Conservation (phyloP, 2,888 invertebrate genomes). For the Leptinotarsa rubiginosa region DNA sequence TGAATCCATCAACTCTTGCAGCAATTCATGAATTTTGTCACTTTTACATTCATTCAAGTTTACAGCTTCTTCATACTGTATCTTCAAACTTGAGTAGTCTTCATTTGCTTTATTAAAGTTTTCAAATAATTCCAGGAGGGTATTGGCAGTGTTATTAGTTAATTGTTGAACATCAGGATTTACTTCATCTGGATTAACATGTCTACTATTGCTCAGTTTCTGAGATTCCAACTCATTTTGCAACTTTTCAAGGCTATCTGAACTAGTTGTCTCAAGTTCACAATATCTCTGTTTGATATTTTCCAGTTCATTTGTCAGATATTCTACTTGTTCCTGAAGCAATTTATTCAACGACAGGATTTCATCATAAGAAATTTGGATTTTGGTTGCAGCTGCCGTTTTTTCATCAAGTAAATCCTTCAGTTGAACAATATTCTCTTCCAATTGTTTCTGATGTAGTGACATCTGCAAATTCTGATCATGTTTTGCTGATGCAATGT, state of each 20-base stretch:
- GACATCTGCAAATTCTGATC: neutral
- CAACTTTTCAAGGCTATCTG: slow-evolving; percentile 16
- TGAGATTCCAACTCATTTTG: slow-evolving; percentile 22
- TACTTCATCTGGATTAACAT: slow-evolving; percentile 6
- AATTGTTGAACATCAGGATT: slow-evolving; percentile 26
- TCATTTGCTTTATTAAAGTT: neutral
- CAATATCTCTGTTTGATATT: slow-evolving; percentile 49
- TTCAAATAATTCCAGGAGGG: slow-evolving; percentile 24
- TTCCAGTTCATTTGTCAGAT: slow-evolving; percentile 53
- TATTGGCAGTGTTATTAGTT: slow-evolving; percentile 17
- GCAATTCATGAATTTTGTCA: slow-evolving; percentile 22
- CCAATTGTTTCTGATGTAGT: slow-evolving; percentile 14
- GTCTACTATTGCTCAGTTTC: slow-evolving; percentile 37
- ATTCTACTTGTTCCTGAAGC: slow-evolving; percentile 56
- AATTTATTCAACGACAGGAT: slow-evolving; percentile 5
- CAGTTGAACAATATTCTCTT: slow-evolving; percentile 12
- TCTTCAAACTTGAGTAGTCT: slow-evolving; percentile 7
- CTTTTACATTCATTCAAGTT: neutral
- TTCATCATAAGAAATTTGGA: slow-evolving; percentile 49
- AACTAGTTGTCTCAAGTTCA: slow-evolving; percentile 19
- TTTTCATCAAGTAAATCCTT: slow-evolving; percentile 25
- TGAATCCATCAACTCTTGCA: slow-evolving; percentile 25
- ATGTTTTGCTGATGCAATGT: neutral
- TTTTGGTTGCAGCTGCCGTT: slow-evolving; percentile 17
- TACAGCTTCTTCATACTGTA: slow-evolving; percentile 5